Evolutionary conservation across 2,888 invertebrate species (phyloP).

Genomic region (Acronicta aceris): DNA sequence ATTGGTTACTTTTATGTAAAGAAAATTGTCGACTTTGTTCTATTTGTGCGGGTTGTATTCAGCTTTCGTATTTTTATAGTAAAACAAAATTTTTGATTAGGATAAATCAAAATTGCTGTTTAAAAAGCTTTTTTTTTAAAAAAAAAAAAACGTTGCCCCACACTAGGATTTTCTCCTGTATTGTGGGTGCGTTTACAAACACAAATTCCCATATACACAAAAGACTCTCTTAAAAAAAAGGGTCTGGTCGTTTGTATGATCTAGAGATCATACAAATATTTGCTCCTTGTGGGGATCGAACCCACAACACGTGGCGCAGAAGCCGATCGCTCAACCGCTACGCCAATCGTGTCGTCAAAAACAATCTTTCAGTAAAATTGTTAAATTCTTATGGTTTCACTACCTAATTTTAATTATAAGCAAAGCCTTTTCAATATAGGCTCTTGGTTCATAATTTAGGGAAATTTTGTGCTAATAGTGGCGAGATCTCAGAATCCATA

Average conservation of each 20-base stretch:
- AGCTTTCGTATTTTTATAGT: constrained; percentile 7
- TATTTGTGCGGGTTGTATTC: constrained; percentile 18
- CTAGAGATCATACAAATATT: too few species aligned
- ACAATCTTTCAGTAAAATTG: constrained; percentile 8
- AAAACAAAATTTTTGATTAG: background rate
- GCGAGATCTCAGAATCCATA: constrained; percentile 25
- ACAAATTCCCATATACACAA: too few species aligned
- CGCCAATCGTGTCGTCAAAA: too few species aligned
- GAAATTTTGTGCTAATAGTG: constrained; percentile 33
- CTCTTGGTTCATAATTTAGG: constrained; percentile 25
- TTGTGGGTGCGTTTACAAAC: too few species aligned
- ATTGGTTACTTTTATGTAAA: constrained; percentile 44
- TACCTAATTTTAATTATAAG: constrained; percentile 25
- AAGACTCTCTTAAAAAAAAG: too few species aligned
- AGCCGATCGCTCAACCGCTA: too few species aligned
- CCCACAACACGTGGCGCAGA: too few species aligned
- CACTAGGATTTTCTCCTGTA: too few species aligned
- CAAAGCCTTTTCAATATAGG: constrained; percentile 18
- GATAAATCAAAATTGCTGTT: background rate
- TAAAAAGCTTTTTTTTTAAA: background rate
- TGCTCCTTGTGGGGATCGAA: too few species aligned
- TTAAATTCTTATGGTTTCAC: constrained; percentile 13
- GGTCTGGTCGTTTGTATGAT: too few species aligned
- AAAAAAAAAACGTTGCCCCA: too few species aligned
- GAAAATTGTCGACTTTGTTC: constrained; percentile 30